These are phyloP conservation scores for Orchesella flavescens DNA, from an alignment of 2,888 invertebrate species.

Conservation along the genomic window DNA sequence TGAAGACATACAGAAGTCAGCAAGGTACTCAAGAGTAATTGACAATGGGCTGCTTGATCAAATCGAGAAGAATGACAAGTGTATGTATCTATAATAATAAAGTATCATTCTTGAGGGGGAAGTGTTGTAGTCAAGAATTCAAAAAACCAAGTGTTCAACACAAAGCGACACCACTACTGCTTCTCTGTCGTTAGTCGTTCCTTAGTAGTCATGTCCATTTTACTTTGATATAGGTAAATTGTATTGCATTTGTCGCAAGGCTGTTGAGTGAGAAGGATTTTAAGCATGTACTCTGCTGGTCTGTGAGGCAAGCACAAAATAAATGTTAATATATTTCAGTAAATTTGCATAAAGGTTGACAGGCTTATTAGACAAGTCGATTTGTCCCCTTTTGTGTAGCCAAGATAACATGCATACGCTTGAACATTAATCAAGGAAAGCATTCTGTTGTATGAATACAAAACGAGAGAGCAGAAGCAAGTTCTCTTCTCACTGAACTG, in stretches of 20 bases:
- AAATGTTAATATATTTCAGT: conserved; percentile 10
- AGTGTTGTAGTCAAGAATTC: neutral
- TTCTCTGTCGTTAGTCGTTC: no score
- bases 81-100: neutral
- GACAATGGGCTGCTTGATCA: conserved; percentile 28
- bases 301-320: neutral
- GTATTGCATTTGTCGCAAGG: neutral
- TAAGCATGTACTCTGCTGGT: no score
- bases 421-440: conserved; percentile 15
- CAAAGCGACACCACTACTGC: neutral
- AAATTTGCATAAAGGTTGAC: conserved; percentile 46
- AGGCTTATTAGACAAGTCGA: conserved; percentile 34
- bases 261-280: no score
- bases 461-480: neutral
- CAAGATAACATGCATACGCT: conserved; percentile 10
- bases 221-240: neutral
- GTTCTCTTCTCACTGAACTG: neutral
- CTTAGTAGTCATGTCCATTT: neutral
- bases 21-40: conserved; percentile 26
- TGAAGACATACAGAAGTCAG: conserved; percentile 25
- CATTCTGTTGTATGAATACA: neutral
- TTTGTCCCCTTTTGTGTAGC: conserved; percentile 41
- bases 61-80: conserved; percentile 27
- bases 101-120: neutral
- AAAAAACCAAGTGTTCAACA: neutral